Conservation (phyloP, 2,797 vertebrate species). For the Phalanger gymnotis region DNA sequence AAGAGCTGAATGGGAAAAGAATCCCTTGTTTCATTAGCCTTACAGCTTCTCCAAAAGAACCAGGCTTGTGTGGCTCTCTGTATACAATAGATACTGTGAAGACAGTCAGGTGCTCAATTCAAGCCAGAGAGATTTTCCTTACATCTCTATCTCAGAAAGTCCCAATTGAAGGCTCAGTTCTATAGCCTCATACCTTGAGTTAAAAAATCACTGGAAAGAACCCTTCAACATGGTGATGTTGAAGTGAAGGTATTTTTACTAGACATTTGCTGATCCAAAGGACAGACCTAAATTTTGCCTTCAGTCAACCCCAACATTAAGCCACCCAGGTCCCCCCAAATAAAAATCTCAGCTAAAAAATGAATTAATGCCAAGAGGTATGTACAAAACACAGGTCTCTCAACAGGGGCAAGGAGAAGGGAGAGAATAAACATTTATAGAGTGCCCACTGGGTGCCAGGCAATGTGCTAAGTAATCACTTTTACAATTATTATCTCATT, state of each 20-base stretch:
- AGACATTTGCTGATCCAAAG: slow-evolving; percentile 22
- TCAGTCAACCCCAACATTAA: background rate
- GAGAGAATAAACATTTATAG: background rate
- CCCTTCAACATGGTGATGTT: slow-evolving; percentile 10
- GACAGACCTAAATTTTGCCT: background rate
- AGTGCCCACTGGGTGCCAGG: background rate
- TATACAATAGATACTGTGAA: slow-evolving; percentile 46
- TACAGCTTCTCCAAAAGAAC: background rate
- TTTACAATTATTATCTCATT: background rate
- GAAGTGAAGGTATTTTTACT: slow-evolving; percentile 1
- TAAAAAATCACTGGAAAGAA: slow-evolving; percentile 20
- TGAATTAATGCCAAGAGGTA: background rate
- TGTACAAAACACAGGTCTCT: background rate
- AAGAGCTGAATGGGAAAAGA: background rate
- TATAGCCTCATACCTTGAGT: slow-evolving; percentile 31
- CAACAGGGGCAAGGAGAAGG: background rate
- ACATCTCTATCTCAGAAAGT: background rate
- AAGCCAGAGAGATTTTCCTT: slow-evolving; percentile 43
- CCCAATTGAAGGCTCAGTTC: background rate
- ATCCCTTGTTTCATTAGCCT: background rate
- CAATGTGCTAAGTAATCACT: background rate
- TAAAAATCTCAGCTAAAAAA: background rate
- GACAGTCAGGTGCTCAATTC: slow-evolving; percentile 17
- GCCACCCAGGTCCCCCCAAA: background rate
- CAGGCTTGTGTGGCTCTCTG: slow-evolving; percentile 6